Conservation (phyloP, 2,113 vertebrate genomes). For the Addax nasomaculatus region DNA sequence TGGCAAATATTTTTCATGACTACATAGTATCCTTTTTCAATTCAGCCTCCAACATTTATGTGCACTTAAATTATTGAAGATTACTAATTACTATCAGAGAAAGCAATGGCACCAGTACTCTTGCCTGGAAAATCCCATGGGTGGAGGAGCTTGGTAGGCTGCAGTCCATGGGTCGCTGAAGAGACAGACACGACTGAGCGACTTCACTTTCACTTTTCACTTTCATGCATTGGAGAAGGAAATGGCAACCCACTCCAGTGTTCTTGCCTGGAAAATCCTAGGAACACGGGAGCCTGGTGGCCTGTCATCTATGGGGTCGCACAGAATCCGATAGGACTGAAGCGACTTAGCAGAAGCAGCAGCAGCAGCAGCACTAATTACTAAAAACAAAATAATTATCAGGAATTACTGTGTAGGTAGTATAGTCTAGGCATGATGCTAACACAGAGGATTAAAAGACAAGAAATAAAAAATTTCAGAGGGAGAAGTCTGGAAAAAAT, state of each 20-base stretch:
- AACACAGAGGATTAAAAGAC: neutral
- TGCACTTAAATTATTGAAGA: neutral
- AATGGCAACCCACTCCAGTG: too few species aligned
- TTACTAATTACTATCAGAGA: neutral
- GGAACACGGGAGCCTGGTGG: fast-evolving
- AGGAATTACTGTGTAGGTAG: neutral
- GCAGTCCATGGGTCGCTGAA: too few species aligned
- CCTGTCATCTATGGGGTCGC: too few species aligned
- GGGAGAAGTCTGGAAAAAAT: neutral
- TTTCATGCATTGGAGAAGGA: too few species aligned
- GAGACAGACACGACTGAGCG: too few species aligned
- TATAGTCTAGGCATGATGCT: neutral
- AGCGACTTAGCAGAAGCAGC: too few species aligned
- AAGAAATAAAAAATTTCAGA: neutral
- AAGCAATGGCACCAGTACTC: neutral
- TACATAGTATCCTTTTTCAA: neutral
- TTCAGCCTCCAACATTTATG: neutral
- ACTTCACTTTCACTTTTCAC: too few species aligned
- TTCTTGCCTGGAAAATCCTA: too few species aligned
- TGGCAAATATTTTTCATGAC: neutral
- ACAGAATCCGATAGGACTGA: too few species aligned
- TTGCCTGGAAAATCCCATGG: too few species aligned
- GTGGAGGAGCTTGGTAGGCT: fast-evolving
- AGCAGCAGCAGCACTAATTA: neutral
- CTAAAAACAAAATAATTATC: neutral